A percentile compares a stretch with the other conserved stretches of the same genome.
These are phyloP conservation scores for Seriola dumerili DNA, from an alignment of 2,113 vertebrate species.

Conservation along the genomic window DNA sequence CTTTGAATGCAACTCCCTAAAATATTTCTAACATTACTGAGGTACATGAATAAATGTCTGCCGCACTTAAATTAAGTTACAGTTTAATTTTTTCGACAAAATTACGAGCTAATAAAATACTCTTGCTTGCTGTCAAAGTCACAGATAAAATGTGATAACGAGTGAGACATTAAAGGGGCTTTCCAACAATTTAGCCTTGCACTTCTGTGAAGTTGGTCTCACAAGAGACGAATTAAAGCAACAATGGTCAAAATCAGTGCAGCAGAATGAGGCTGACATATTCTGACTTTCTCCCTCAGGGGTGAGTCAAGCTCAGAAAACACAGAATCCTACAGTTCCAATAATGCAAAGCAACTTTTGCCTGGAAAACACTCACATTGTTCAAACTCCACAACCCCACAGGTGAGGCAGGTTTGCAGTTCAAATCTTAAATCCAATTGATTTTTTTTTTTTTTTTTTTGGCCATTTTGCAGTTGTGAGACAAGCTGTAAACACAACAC, in stretches of 20 bases:
- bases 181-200: not conserved
- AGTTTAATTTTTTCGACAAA: constrained; percentile 4
- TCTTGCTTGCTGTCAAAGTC: constrained; percentile 15
- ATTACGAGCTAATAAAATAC: constrained; percentile 26
- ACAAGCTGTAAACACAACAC: not conserved
- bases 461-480: not conserved
- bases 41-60: constrained; percentile 12
- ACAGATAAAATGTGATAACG: not conserved
- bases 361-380: not conserved
- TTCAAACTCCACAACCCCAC: not conserved
- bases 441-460: too few species aligned
- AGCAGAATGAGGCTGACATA: not conserved
- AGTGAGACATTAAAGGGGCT: not conserved
- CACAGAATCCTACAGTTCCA: not conserved
- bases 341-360: not conserved
- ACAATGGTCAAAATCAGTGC: not conserved
- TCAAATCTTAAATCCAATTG: not conserved
- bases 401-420: not conserved
- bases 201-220: not conserved
- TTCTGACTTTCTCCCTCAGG: not conserved
- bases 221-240: constrained; percentile 15
- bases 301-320: not conserved
- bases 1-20: constrained; percentile 38
- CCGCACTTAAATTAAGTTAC: not conserved
- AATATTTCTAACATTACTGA: constrained; percentile 1